Evolutionary conservation across 2,113 vertebrate genomes (phyloP).

Genomic region (Dissostichus mawsoni): DNA sequence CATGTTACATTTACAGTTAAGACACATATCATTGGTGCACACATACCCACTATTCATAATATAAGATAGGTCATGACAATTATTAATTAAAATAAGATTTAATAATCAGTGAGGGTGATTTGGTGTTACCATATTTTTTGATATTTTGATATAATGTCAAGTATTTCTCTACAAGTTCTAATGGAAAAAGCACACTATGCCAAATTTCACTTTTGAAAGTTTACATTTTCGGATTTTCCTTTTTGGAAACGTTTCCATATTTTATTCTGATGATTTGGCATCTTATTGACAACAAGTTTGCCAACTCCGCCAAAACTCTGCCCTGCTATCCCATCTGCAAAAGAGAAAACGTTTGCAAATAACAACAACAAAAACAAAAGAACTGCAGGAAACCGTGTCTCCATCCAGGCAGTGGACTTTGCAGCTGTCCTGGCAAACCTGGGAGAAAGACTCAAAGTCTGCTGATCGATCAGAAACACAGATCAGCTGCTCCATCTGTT

Average conservation of each 20-base stretch:
- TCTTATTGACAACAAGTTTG: neutral
- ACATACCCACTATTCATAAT: too few species aligned
- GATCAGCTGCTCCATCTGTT: conserved; percentile 25
- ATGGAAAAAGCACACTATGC: too few species aligned
- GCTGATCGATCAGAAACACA: conserved; percentile 17
- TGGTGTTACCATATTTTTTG: too few species aligned
- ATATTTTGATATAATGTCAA: too few species aligned
- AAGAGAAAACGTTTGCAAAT: neutral
- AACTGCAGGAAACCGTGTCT: neutral
- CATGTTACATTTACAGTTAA: too few species aligned
- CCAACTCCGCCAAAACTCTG: neutral
- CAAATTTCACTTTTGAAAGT: neutral
- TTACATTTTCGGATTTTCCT: neutral
- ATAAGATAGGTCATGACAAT: too few species aligned
- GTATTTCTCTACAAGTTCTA: too few species aligned
- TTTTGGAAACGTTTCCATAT: neutral
- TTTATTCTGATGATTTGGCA: neutral
- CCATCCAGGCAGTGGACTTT: neutral
- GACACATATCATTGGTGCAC: too few species aligned
- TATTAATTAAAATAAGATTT: too few species aligned
- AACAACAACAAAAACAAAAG: neutral
- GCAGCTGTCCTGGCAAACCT: conserved; percentile 18
- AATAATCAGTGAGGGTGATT: too few species aligned
- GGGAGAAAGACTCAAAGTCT: neutral
- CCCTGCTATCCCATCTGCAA: neutral